phyloP scores from a whole-genome alignment of 2,888 invertebrate genomes.

The Drosophila pseudotalamancana region DNA sequence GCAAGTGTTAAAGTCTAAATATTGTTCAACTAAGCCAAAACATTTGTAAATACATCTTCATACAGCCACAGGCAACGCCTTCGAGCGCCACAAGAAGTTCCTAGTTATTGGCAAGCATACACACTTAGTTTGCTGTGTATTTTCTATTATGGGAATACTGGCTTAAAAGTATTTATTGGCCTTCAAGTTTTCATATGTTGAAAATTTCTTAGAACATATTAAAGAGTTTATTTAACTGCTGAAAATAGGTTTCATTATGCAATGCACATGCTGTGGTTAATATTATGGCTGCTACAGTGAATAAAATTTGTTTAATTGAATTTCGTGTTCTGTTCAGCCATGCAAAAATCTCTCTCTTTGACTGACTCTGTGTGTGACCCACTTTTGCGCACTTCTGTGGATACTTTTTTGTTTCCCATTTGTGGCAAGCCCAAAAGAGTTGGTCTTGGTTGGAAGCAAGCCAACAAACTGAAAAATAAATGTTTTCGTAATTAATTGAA shows the following conservation, averaged over 20 bases:
- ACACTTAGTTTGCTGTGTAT: slow-evolving; percentile 19
- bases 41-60: slow-evolving; percentile 45
- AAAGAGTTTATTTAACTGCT: background rate
- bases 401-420: slow-evolving; percentile 43
- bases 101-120: slow-evolving; percentile 27
- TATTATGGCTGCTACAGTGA: slow-evolving; percentile 7
- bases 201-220: background rate
- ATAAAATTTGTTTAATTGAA: slow-evolving; percentile 54
- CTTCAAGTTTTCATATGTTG: background rate
- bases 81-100: slow-evolving; percentile 43
- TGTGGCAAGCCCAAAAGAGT: slow-evolving; percentile 20
- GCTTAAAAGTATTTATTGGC: background rate
- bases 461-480: slow-evolving; percentile 1
- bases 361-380: slow-evolving; percentile 19
- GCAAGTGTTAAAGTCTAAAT: slow-evolving; percentile 40
- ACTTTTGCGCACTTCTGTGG: slow-evolving; percentile 27
- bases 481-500: slow-evolving; percentile 46
- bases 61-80: slow-evolving; percentile 6
- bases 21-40: slow-evolving; percentile 59
- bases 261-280: slow-evolving; percentile 4
- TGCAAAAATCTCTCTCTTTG: slow-evolving; percentile 21
- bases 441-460: background rate
- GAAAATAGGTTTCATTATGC: background rate
- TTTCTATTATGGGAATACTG: background rate
- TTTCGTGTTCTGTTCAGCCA: slow-evolving; percentile 46